Conservation (phyloP, 1,140 invertebrate species). For the Ptiloglossa arizonensis region DNA sequence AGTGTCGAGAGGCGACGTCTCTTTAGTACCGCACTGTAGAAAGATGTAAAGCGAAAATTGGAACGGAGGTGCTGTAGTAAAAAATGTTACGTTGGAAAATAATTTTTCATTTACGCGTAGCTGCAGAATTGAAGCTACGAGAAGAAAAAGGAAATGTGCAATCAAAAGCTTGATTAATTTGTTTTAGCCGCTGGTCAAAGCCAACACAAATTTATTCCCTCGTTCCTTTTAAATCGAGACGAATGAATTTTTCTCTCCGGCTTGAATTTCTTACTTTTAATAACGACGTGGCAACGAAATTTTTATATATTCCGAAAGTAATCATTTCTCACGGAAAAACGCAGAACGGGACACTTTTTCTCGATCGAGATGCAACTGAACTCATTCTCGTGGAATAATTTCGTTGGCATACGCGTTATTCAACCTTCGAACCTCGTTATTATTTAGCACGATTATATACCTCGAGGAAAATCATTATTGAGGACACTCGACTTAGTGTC, state of each 20-base stretch:
- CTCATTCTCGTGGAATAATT: no score
- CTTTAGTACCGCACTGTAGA: no score
- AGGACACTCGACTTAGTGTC: no score
- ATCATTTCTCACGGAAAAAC: not conserved
- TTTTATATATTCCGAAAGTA: not conserved
- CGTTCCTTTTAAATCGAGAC: not conserved
- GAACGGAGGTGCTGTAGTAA: no score
- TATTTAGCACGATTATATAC: no score
- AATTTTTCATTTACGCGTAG: not conserved
- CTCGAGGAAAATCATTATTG: no score
- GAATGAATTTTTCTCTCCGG: not conserved
- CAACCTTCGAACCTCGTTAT: no score
- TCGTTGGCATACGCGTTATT: no score
- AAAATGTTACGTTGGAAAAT: not conserved
- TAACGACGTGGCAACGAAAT: not conserved
- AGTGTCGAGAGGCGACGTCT: no score
- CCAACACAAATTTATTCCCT: slow-evolving; percentile 6
- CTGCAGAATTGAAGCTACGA: no score
- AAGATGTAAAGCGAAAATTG: no score
- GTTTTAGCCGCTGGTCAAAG: not conserved
- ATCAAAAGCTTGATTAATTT: slow-evolving; percentile 17
- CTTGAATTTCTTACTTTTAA: not conserved
- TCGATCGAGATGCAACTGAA: no score
- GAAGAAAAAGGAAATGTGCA: not conserved
- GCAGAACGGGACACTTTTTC: not conserved